These are phyloP conservation scores for Gambusia affinis DNA, from an alignment of 2,113 vertebrate genomes.

Conservation along the genomic window DNA sequence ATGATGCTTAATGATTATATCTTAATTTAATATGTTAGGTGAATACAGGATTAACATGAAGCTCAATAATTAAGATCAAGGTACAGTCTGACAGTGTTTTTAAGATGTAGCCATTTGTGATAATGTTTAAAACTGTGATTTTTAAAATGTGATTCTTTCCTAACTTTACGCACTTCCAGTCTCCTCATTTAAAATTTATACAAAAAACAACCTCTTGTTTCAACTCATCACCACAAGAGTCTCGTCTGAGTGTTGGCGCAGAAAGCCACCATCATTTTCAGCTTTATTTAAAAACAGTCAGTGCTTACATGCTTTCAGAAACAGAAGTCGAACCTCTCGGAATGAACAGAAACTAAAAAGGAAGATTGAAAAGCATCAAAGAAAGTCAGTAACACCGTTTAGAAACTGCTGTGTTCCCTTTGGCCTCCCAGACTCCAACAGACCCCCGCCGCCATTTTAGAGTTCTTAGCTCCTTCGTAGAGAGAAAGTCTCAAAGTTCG, in stretches of 20 bases:
- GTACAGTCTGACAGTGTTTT: background rate
- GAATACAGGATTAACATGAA: constrained; percentile 1
- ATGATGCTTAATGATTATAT: background rate
- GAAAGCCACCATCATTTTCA: constrained; percentile 45
- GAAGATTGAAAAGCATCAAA: constrained; percentile 38
- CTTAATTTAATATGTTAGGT: background rate
- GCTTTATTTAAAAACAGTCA: constrained; percentile 78
- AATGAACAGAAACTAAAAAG: constrained; percentile 68
- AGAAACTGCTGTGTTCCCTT: constrained; percentile 35
- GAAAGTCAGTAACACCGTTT: constrained; percentile 64
- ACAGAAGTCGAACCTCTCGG: constrained; percentile 67
- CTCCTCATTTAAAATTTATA: background rate
- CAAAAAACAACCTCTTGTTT: background rate
- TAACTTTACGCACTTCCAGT: background rate
- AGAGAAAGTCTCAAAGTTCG: constrained; percentile 83
- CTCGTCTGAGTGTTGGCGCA: constrained; percentile 14
- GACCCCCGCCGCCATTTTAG: background rate
- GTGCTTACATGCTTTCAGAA: constrained; percentile 76
- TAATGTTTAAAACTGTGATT: constrained; percentile 21
- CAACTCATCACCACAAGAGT: constrained; percentile 5
- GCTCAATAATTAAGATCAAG: background rate
- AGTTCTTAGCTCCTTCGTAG: constrained; percentile 51
- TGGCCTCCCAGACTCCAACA: constrained; percentile 30
- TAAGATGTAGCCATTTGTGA: constrained; percentile 11
- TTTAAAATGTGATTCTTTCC: constrained; percentile 31